Conservation (phyloP, 2,888 invertebrate species). For the Notodonta ziczac region DNA sequence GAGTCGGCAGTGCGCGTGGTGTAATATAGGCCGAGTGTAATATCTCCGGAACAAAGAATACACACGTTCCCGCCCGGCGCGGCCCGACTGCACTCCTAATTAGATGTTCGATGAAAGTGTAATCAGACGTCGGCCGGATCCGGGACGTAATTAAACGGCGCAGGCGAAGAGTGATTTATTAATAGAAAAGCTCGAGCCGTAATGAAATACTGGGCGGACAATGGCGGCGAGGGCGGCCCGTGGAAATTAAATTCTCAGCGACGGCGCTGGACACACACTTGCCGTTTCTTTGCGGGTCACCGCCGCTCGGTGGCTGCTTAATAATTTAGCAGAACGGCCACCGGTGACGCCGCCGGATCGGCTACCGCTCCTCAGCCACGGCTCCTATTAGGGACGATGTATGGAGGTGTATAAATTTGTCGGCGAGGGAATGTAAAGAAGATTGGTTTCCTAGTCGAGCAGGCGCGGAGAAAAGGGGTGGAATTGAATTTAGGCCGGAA, state of each 20-base stretch:
- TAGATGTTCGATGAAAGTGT: constrained; percentile 85
- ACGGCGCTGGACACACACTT: constrained; percentile 64
- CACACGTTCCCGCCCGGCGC: constrained; percentile 62
- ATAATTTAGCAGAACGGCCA: constrained; percentile 65
- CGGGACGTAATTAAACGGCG: constrained; percentile 83
- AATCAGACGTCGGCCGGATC: constrained; percentile 82
- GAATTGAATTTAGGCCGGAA: constrained; percentile 81
- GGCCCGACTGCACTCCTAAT: constrained; percentile 80
- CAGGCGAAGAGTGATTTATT: constrained; percentile 84
- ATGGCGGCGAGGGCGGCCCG: constrained; percentile 75
- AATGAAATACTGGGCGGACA: constrained; percentile 85
- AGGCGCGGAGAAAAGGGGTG: constrained; percentile 74
- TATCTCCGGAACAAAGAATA: constrained; percentile 77
- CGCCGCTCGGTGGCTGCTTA: constrained; percentile 58
- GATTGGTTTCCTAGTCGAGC: constrained; percentile 79
- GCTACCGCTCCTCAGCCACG: constrained; percentile 36
- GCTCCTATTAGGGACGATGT: constrained; percentile 70
- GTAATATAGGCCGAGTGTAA: constrained; percentile 73
- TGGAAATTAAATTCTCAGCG: constrained; percentile 83
- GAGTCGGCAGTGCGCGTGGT: constrained; percentile 59
- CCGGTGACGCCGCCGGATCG: constrained; percentile 34
- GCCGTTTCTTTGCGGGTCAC: constrained; percentile 69
- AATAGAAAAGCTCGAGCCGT: constrained; percentile 84
- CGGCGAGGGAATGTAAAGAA: constrained; percentile 82
- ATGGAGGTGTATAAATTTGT: constrained; percentile 81